These are phyloP conservation scores for fruit fly (Drosophila melanogaster) DNA, from an alignment of 1,140 invertebrate genomes.

Conservation along the genomic window Release_6_plus_ISO1_MT NT_033777.3:10904001-10904500, in stretches of 20 bases:
- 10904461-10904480: conserved; percentile 37
- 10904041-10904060: neutral
- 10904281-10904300: conserved; percentile 47
- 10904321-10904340: conserved; percentile 57
- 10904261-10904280: conserved; percentile 67
- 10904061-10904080: neutral
- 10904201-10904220: conserved; percentile 11
- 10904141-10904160: neutral
- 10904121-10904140: neutral
- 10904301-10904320: conserved; percentile 55
- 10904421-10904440: conserved; percentile 83
- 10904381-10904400: conserved; percentile 20
- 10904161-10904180: neutral
- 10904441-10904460: conserved; percentile 80
- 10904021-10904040: neutral
- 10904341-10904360: conserved; percentile 1
- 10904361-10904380: neutral
- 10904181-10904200: conserved; percentile 6
- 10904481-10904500: conserved; percentile 41
- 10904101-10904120: neutral
- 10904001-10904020: no score
- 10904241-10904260: conserved; percentile 56
- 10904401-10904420: conserved; percentile 74
- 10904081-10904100: neutral
- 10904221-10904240: conserved; percentile 51